Conservation (phyloP, 1,140 invertebrate species). For the Hypsibius dujardini region DNA sequence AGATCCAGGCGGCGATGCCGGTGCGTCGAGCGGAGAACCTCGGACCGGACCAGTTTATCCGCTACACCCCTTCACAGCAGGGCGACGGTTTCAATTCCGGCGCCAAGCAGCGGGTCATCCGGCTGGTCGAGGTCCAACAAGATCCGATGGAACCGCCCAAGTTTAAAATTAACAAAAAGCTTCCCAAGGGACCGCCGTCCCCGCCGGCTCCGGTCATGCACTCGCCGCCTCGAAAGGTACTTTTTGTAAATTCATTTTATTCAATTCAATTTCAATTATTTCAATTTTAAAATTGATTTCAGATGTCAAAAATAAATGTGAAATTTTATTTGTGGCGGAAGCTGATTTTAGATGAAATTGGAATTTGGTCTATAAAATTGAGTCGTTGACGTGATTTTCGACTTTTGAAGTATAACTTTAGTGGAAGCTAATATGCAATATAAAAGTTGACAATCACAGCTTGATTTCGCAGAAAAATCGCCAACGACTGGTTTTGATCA, state of each 20-base stretch:
- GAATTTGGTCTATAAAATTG: not conserved
- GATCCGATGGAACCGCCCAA: conserved; percentile 97
- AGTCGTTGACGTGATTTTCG: too few relatives aligned
- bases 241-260: too few relatives aligned
- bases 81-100: conserved; percentile 86
- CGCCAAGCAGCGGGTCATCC: conserved; percentile 88
- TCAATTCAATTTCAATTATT: too few relatives aligned
- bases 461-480: too few relatives aligned
- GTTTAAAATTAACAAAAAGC: conserved; percentile 49
- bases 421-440: too few relatives aligned
- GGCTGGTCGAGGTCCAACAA: conserved; percentile 81
- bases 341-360: too few relatives aligned
- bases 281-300: too few relatives aligned
- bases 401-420: too few relatives aligned
- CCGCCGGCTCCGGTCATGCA: conserved; percentile 92
- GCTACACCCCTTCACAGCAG: conserved; percentile 93
- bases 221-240: conserved; percentile 75
- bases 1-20: conserved; percentile 51
- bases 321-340: too few relatives aligned
- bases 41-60: conserved; percentile 35
- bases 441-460: too few relatives aligned
- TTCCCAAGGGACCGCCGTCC: conserved; percentile 88
- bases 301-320: too few relatives aligned
- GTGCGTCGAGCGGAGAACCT: conserved; percentile 38
- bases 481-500: too few relatives aligned